A percentile compares a stretch with the other conserved stretches of the same genome.
Evolutionary conservation across 2,888 invertebrate species (phyloP).

Genomic region (Cactoblastis cactorum): DNA sequence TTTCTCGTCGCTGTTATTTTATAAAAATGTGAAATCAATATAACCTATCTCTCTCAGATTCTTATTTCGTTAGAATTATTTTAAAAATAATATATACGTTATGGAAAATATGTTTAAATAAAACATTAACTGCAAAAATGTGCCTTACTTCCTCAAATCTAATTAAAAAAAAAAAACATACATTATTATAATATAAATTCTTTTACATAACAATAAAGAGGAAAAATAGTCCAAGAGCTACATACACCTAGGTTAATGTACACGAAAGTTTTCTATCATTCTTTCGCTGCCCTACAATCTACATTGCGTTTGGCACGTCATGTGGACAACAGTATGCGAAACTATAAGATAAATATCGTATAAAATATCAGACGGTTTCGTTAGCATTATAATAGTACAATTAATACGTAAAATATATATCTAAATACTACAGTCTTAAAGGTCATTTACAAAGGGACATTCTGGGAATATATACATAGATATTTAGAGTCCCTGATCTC

Average conservation of each 20-base stretch:
- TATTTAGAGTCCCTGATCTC: background rate
- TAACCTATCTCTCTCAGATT: constrained; percentile 5
- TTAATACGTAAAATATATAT: constrained; percentile 5
- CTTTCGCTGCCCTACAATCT: constrained; percentile 3
- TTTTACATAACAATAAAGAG: background rate
- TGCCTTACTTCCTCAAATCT: background rate
- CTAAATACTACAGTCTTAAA: constrained; percentile 11
- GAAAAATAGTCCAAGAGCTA: constrained; percentile 2
- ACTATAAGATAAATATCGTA: constrained; percentile 4
- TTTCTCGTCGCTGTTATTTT: background rate
- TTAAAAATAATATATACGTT: background rate
- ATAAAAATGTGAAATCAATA: constrained; percentile 3
- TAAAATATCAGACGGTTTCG: constrained; percentile 11
- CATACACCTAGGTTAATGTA: background rate
- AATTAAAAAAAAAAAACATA: background rate
- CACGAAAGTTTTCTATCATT: background rate
- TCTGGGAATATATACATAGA: background rate
- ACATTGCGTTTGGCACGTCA: background rate
- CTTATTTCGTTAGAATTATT: no score
- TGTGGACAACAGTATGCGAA: constrained; percentile 3
- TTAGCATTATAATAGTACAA: constrained; percentile 4
- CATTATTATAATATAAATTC: background rate
- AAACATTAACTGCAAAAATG: background rate
- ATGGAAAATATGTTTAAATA: background rate
- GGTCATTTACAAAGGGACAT: constrained; percentile 2